Evolutionary conservation across 2,888 invertebrate genomes (phyloP), one percentile per base, ranked within the genome.

Genomic region (Eucriotettix oculatus): DNA sequence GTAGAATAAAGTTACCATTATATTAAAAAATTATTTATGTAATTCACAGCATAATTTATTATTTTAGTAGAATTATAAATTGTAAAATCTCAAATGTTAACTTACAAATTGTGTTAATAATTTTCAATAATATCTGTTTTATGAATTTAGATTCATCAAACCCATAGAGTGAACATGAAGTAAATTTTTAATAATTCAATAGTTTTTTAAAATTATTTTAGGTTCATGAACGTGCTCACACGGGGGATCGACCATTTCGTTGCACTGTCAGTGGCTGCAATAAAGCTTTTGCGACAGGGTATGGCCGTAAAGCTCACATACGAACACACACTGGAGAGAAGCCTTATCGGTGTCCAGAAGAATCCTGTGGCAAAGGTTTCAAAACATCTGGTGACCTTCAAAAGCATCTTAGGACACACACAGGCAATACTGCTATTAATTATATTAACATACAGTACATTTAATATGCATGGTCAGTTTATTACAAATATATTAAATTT

Each of bases 351-450:
- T 81, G 81, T 66, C 72, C 75, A 10, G 75, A 74, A 52, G 75
- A 74, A 57, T 66, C 68, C 3, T 81, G 81, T 68, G 72, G 72
- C 41, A 81, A 81, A 68, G 75, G 78, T 43, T 81, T 81, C 66
- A 81, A 80, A 68, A 81, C 81, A 7, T 80, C 80, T 0, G 80
- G 81, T 1, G 81, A 81, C 68, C 71, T 81, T 52, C 75, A 80
- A 66, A 81, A 81, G 68, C 81, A 81, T 68, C 74, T 79, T 48
- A 71, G 81, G 57, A 81, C 79, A 44, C 81, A 81, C 66, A 81
- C 81, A 62, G 81, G 81, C 71, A 70, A 29, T 29, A 7, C 29
- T 29, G 29, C 29, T 29, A 29, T 5, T 29, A 29, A 29, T 29
- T 29, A 29, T 29, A 29, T 29, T 29, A 29, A 29, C 7, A 29